These are phyloP conservation scores for Drosophila infuscata DNA, from an alignment of 2,888 invertebrate genomes.

Conservation along the genomic window DNA sequence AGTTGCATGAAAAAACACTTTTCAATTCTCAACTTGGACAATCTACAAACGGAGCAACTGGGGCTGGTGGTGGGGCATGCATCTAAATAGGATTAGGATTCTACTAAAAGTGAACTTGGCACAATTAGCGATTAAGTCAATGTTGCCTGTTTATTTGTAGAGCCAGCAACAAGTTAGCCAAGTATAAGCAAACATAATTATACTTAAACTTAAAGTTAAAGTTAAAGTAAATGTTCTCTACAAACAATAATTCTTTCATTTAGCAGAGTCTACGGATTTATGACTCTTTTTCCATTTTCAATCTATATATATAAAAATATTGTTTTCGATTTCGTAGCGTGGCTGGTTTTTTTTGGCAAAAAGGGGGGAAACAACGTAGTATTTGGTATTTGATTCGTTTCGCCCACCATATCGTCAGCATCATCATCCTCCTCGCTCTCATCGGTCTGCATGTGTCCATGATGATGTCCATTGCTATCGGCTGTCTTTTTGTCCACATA, in stretches of 20 bases:
- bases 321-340: not conserved
- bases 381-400: not conserved
- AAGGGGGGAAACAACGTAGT: not conserved
- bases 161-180: not conserved
- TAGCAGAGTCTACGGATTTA: not conserved
- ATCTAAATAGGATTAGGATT: not conserved
- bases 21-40: not conserved
- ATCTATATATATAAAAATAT: not conserved
- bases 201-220: not conserved
- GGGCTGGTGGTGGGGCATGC: conserved; percentile 6
- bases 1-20: conserved; percentile 2
- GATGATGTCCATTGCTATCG: conserved; percentile 74
- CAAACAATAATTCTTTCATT: not conserved
- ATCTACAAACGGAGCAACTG: not conserved
- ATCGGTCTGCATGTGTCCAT: conserved; percentile 72
- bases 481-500: conserved; percentile 85
- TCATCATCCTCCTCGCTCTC: conserved; percentile 87
- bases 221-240: not conserved
- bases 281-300: not conserved
- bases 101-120: not conserved
- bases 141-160: not conserved
- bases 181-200: not conserved
- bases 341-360: not conserved
- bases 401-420: conserved; percentile 90
- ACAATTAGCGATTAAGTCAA: not conserved